phyloP scores from a whole-genome alignment of 2,113 vertebrate species.

The Macquaria ambigua region DNA sequence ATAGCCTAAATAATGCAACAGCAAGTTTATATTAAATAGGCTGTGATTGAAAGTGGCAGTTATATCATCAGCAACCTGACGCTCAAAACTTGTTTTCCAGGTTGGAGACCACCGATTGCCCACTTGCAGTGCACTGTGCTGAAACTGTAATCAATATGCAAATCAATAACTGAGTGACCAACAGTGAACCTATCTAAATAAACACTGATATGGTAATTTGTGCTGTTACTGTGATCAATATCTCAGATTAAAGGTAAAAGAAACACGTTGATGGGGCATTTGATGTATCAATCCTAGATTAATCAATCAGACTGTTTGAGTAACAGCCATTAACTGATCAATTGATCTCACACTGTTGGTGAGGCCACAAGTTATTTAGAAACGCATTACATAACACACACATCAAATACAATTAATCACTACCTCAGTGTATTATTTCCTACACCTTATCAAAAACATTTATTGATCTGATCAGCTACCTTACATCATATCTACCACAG shows the following conservation, averaged over 20 bases:
- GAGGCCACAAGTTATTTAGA: slow-evolving; percentile 9
- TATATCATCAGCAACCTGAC: not conserved
- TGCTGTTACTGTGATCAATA: slow-evolving; percentile 41
- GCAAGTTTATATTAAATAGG: not conserved
- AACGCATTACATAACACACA: slow-evolving; percentile 4
- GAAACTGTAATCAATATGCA: slow-evolving; percentile 47
- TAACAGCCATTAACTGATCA: slow-evolving; percentile 7
- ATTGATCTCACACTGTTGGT: not conserved
- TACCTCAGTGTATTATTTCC: not conserved
- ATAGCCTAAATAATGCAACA: not conserved
- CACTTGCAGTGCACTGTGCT: slow-evolving; percentile 1
- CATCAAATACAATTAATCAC: not conserved
- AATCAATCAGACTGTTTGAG: slow-evolving; percentile 9
- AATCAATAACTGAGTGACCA: slow-evolving; percentile 40
- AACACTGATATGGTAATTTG: slow-evolving; percentile 51
- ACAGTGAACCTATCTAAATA: slow-evolving; percentile 16
- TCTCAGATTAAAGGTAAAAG: slow-evolving; percentile 22
- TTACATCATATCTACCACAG: not conserved
- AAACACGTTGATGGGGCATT: not conserved
- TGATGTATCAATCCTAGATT: not conserved
- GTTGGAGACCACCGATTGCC: not conserved
- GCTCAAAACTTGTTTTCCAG: slow-evolving; percentile 25
- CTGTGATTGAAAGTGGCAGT: not conserved
- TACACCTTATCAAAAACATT: slow-evolving; percentile 1
- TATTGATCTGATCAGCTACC: slow-evolving; percentile 16